These are phyloP conservation scores for Cheilosia scutellata DNA, from an alignment of 2,888 invertebrate genomes.

Conservation along the genomic window DNA sequence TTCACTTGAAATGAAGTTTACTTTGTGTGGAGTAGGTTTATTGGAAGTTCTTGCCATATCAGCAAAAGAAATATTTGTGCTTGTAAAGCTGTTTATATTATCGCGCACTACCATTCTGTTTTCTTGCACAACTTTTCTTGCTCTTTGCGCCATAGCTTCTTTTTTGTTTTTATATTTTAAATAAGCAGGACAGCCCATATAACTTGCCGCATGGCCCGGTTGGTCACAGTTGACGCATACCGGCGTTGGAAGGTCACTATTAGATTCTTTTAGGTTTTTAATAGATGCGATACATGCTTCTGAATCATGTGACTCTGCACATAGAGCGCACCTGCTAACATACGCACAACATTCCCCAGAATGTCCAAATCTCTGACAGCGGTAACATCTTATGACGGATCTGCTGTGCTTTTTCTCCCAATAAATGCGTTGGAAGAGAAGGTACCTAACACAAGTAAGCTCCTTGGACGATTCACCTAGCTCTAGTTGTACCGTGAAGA, in stretches of 20 bases:
- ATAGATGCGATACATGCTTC: neutral
- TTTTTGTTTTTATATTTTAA: slow-evolving; percentile 20
- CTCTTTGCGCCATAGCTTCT: slow-evolving; percentile 1
- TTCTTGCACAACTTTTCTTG: neutral
- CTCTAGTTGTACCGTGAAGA: slow-evolving; percentile 20
- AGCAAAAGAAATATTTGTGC: slow-evolving; percentile 17
- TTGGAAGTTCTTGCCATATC: slow-evolving; percentile 3
- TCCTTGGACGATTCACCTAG: slow-evolving; percentile 19
- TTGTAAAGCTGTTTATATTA: slow-evolving; percentile 17
- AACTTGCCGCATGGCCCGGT: slow-evolving; percentile 27
- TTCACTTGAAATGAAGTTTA: neutral
- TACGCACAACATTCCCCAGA: slow-evolving; percentile 22
- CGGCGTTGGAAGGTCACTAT: neutral
- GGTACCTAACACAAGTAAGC: slow-evolving; percentile 14
- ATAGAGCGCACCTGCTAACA: slow-evolving; percentile 2
- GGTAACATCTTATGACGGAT: slow-evolving; percentile 11
- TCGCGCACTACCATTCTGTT: neutral
- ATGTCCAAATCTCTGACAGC: slow-evolving; percentile 27
- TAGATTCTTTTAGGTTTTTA: slow-evolving; percentile 5
- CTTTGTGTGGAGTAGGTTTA: neutral
- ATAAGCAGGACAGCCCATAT: slow-evolving; percentile 2
- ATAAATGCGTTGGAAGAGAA: slow-evolving; percentile 12
- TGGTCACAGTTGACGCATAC: slow-evolving; percentile 13
- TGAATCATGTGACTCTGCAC: slow-evolving; percentile 7
- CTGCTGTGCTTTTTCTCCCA: slow-evolving; percentile 11